Conservation (phyloP, 1,140 invertebrate species). For the Drosophila nannoptera region DNA sequence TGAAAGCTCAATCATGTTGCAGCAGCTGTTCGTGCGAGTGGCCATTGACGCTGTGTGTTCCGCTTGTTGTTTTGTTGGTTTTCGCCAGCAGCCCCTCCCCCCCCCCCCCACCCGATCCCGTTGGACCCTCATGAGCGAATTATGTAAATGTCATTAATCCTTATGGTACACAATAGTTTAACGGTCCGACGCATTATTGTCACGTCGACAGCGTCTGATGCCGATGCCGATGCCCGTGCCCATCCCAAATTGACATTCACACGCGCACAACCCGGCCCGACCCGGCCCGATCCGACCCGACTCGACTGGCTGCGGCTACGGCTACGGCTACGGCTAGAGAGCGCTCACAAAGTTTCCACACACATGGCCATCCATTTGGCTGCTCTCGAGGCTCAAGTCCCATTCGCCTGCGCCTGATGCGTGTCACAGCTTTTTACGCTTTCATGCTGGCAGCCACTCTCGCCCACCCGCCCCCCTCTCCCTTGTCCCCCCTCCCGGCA, state of each 20-base stretch:
- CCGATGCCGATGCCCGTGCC: slow-evolving; percentile 1
- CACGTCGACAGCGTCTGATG: slow-evolving; percentile 50
- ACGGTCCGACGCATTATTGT: slow-evolving; percentile 74
- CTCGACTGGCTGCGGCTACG: background rate
- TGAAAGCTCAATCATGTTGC: slow-evolving; percentile 75
- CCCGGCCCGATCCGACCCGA: too few species aligned
- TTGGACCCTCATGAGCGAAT: slow-evolving; percentile 53
- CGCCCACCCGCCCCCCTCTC: too few species aligned
- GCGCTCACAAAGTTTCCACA: slow-evolving; percentile 6
- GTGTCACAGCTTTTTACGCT: slow-evolving; percentile 58
- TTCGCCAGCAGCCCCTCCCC: slow-evolving; percentile 26
- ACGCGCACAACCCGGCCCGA: background rate
- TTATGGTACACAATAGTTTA: slow-evolving; percentile 76
- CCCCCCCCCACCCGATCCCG: background rate
- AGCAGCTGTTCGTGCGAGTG: slow-evolving; percentile 72
- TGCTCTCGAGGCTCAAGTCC: slow-evolving; percentile 17
- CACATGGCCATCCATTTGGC: slow-evolving; percentile 1
- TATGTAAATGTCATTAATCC: slow-evolving; percentile 77
- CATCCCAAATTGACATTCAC: slow-evolving; percentile 42
- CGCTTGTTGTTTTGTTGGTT: slow-evolving; percentile 38
- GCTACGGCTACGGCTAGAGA: too few species aligned
- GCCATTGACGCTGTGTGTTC: slow-evolving; percentile 45
- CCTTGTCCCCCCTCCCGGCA: too few species aligned
- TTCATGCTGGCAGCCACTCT: slow-evolving; percentile 61
- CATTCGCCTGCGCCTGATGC: slow-evolving; percentile 19